phyloP scores from a whole-genome alignment of 2,888 invertebrate species.

The Agrilus biguttatus region DNA sequence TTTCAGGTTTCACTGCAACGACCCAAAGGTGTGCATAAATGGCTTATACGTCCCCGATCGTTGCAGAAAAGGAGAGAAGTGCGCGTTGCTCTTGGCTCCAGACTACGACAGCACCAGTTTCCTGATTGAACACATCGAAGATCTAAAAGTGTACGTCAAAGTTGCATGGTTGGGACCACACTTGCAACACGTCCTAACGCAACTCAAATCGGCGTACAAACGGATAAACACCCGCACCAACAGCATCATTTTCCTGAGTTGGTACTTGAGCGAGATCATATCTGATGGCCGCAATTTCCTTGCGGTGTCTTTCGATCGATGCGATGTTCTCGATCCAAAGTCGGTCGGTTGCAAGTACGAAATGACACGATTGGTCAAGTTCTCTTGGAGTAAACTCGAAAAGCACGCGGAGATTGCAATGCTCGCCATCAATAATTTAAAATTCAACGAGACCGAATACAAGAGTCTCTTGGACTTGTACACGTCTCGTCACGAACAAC shows the following conservation, averaged over 20 bases:
- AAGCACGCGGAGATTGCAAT: slow-evolving; percentile 35
- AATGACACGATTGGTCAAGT: slow-evolving; percentile 49
- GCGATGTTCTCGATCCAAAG: slow-evolving; percentile 31
- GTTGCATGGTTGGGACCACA: slow-evolving; percentile 55
- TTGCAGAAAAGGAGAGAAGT: slow-evolving; percentile 30
- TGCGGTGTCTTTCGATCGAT: slow-evolving; percentile 48
- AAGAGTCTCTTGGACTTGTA: slow-evolving; percentile 32
- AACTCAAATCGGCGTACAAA: slow-evolving; percentile 25
- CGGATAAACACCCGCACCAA: slow-evolving; percentile 23
- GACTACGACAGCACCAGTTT: slow-evolving; percentile 37
- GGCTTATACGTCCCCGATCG: slow-evolving; percentile 44
- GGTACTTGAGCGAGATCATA: slow-evolving; percentile 50
- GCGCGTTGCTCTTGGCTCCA: slow-evolving; percentile 37
- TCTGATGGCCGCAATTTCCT: slow-evolving; percentile 33
- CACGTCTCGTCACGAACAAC: slow-evolving; percentile 11
- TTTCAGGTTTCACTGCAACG: slow-evolving; percentile 34
- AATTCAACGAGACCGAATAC: slow-evolving; percentile 39
- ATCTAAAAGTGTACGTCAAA: slow-evolving; percentile 44
- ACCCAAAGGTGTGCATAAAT: slow-evolving; percentile 31
- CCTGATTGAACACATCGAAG: slow-evolving; percentile 43
- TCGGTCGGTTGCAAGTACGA: slow-evolving; percentile 48
- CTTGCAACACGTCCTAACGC: slow-evolving; percentile 30
- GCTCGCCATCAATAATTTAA: slow-evolving; percentile 35
- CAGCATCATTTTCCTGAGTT: slow-evolving; percentile 43
- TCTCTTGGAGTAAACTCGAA: slow-evolving; percentile 45